phyloP scores from a whole-genome alignment of 1,140 invertebrate species.

The Diorhabda elongata region DNA sequence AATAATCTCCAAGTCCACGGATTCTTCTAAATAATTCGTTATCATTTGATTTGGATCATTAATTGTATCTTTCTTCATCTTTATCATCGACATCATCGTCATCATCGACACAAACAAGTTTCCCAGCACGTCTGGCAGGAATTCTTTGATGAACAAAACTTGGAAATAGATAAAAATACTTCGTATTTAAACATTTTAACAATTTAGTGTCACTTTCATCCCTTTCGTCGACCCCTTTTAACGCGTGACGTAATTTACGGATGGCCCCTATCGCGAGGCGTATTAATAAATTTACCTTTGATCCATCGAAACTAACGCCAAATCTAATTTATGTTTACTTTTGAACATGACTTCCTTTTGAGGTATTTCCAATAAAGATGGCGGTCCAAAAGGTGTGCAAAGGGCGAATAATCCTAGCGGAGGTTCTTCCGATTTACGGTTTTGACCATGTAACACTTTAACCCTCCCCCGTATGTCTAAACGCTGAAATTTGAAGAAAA shows the following conservation, averaged over 20 bases:
- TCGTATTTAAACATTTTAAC: too few relatives aligned
- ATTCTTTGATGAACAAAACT: not conserved
- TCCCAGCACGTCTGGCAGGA: too few relatives aligned
- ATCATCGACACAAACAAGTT: too few relatives aligned
- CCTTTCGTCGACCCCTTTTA: too few relatives aligned
- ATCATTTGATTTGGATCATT: too few relatives aligned
- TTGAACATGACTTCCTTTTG: slow-evolving; percentile 98
- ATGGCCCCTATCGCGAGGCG: too few relatives aligned
- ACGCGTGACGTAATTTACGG: too few relatives aligned
- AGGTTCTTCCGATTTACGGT: slow-evolving; percentile 88
- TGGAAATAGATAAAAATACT: not conserved
- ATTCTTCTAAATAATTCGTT: too few relatives aligned
- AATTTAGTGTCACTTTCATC: too few relatives aligned
- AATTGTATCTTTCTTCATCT: too few relatives aligned
- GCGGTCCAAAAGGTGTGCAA: slow-evolving; percentile 96
- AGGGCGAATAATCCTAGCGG: slow-evolving; percentile 92
- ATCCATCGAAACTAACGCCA: slow-evolving; percentile 95
- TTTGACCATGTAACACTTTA: slow-evolving; percentile 93
- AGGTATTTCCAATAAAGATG: slow-evolving; percentile 81
- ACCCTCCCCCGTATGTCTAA: slow-evolving; percentile 95
- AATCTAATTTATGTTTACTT: slow-evolving; percentile 96
- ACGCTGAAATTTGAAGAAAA: slow-evolving; percentile 62
- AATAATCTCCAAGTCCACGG: too few relatives aligned
- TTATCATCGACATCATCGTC: too few relatives aligned
- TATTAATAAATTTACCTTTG: slow-evolving; percentile 62